Evolutionary conservation across 2,113 vertebrate genomes (phyloP).

Genomic region (Chiloscyllium plagiosum): DNA sequence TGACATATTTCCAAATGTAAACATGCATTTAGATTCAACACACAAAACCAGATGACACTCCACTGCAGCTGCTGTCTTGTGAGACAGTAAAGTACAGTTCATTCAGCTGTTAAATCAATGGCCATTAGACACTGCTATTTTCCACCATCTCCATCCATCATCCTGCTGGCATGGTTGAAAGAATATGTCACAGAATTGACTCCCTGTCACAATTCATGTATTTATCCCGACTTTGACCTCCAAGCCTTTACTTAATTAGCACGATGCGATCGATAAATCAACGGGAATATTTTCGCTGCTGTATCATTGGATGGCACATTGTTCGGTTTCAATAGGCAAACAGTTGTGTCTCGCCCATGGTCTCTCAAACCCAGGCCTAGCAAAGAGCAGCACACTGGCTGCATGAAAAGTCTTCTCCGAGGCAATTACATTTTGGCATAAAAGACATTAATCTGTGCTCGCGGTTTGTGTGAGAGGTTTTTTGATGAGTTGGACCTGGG

Average conservation of each 20-base stretch:
- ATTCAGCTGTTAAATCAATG: neutral
- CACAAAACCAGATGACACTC: neutral
- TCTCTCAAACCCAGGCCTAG: neutral
- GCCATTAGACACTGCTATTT: neutral
- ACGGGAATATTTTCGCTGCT: neutral
- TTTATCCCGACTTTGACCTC: neutral
- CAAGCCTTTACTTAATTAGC: neutral
- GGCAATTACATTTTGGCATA: neutral
- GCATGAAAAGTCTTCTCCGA: neutral
- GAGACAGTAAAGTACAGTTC: neutral
- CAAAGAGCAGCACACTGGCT: neutral
- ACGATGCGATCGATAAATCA: neutral
- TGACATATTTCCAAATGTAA: neutral
- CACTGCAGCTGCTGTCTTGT: neutral
- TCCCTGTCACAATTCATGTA: neutral
- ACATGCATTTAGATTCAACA: neutral
- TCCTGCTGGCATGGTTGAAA: neutral
- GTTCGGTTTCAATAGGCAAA: neutral
- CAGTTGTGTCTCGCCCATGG: neutral
- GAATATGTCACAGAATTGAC: neutral
- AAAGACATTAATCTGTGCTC: neutral
- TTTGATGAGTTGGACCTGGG: neutral
- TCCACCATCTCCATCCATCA: neutral
- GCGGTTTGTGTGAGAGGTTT: neutral
- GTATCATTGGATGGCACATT: neutral